Percentiles rank a stretch among this genome's conserved stretches.
Conservation (phyloP, 2,113 vertebrate genomes). For the Heteronetta atricapilla region DNA sequence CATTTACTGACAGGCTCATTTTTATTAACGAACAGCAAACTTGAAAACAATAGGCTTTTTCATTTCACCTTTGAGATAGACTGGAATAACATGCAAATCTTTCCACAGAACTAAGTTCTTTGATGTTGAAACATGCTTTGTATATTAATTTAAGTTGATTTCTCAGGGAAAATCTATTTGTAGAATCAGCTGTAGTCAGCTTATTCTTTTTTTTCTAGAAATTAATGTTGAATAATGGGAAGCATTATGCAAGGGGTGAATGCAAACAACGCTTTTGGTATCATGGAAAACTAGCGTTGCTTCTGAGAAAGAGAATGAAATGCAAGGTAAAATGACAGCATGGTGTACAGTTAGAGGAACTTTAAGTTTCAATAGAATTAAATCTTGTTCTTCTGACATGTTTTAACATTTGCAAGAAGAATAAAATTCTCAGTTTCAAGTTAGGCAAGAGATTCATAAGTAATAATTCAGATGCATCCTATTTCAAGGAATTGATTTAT, state of each 20-base stretch:
- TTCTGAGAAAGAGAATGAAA: not conserved
- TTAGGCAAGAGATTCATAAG: not conserved
- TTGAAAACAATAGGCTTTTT: not conserved
- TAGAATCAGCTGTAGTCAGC: not conserved
- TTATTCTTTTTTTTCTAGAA: not conserved
- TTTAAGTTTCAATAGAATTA: not conserved
- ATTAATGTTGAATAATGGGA: not conserved
- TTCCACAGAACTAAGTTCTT: not conserved
- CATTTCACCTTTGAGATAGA: not conserved
- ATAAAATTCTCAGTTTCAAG: not conserved
- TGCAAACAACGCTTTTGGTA: not conserved
- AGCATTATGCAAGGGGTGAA: not conserved
- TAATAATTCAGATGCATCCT: not conserved
- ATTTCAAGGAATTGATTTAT: not conserved
- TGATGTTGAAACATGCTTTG: not conserved
- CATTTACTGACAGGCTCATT: not conserved
- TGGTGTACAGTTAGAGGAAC: not conserved
- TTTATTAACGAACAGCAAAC: not conserved
- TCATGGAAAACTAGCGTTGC: fast-evolving
- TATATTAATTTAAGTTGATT: not conserved
- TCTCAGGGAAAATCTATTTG: not conserved
- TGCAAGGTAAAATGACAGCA: not conserved
- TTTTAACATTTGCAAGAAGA: not conserved
- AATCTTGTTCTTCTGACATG: not conserved
- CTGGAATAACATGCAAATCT: not conserved